A percentile compares a stretch with the other conserved stretches of the same genome.
Evolutionary conservation across 2,797 vertebrate genomes (phyloP).

Genomic region (Psittacula echo): DNA sequence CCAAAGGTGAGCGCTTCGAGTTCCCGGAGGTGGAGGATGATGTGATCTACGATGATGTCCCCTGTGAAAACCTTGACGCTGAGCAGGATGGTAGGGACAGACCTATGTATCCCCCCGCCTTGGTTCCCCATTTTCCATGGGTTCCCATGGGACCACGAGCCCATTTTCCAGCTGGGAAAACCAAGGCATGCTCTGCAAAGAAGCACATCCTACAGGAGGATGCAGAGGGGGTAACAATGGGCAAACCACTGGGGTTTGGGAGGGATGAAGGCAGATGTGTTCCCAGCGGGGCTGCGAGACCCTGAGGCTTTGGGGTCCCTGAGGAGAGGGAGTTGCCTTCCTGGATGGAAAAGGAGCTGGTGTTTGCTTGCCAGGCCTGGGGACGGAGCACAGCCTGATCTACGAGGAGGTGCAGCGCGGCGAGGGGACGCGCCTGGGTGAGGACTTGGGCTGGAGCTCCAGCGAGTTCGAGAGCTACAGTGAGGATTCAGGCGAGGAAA

Average conservation of each 20-base stretch:
- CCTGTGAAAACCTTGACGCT: conserved; percentile 78
- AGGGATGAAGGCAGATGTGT: not conserved
- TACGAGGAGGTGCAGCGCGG: conserved; percentile 86
- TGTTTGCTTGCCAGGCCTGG: not conserved
- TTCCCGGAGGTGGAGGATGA: conserved; percentile 76
- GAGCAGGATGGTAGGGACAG: conserved; percentile 74
- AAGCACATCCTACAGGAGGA: not conserved
- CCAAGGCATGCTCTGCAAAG: fast-evolving
- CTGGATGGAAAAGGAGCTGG: not conserved
- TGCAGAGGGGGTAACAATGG: not conserved
- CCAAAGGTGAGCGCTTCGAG: conserved; percentile 67
- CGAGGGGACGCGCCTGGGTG: conserved; percentile 41
- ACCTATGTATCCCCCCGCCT: not conserved
- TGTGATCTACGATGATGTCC: conserved; percentile 95
- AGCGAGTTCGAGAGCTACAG: conserved; percentile 98
- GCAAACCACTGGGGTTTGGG: not conserved
- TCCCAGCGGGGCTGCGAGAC: not conserved
- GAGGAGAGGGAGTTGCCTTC: not conserved
- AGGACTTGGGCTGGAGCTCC: conserved; percentile 93
- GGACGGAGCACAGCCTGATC: conserved; percentile 77
- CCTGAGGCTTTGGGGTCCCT: not conserved
- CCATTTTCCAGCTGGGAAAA: not conserved
- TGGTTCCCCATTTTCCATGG: too few species aligned
- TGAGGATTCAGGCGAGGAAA: conserved; percentile 90
- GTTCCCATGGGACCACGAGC: fast-evolving